Base-by-base conservation (phyloP, 2,113 vertebrate genomes). In the Lampris incognitus region DNA sequence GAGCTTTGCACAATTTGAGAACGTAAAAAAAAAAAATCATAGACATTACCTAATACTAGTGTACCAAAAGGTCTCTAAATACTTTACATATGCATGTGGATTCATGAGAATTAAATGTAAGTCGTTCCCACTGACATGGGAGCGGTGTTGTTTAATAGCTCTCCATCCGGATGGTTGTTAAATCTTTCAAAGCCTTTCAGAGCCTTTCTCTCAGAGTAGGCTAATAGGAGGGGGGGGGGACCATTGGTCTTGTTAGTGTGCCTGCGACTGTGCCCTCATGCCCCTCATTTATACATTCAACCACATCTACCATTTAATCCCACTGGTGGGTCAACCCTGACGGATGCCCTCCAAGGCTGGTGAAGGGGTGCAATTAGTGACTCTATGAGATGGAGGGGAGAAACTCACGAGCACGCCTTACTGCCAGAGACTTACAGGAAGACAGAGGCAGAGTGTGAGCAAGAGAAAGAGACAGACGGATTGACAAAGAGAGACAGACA, bases 241-340 rank as follows among this genome's bases (percentile, higher is more conserved):
- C 48, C 48, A 49, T 52, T 42, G 44, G 48, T 72, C 83, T 83
- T 66, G 79, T 85, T 67, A 72, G 64, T 41, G 41, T 11, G 5
- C 72, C 48, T 76, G 6, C 39, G 71, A 51, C 71, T 67, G 71
- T 74, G 49, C 64, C 51, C 44, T 56, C 51, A 1, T 74, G 61
- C 54, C 73, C 56, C 67, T 78, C 57, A 50, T 87, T 84, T 84
- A 84, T 69, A 69, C 72, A 77, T 72, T 86, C 58, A 80, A 65
- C 75, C 61, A 66, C 72, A 79, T 70, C 68, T 74, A 73, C 63
- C 64, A 3, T 79, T 67, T 82, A 87, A 85, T 88, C 78, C 82
- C 72, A 66, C 39, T 38, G 66, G 78, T 44, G 69, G 82, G 68
- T 84, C 71, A 74, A 51, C 54, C 71, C 65, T 81, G 67, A 78